These are phyloP conservation scores for Hoplostethus atlanticus DNA, from an alignment of 2,797 vertebrate species.

Conservation along the genomic window DNA sequence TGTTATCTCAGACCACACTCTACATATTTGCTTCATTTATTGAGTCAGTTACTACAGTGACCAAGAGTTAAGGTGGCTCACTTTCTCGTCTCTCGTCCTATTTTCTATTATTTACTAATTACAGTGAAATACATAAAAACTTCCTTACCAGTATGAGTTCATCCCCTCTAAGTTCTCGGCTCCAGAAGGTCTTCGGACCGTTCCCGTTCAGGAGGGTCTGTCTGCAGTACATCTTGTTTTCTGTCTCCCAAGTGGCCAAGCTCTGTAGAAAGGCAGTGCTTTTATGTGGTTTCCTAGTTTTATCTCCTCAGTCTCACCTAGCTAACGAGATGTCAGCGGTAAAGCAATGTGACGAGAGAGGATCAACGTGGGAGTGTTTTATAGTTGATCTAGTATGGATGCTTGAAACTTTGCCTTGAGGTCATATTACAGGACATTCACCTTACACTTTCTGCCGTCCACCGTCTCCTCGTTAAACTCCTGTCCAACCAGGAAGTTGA, in stretches of 20 bases:
- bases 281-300: conserved; percentile 23
- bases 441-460: conserved; percentile 96
- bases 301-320: conserved; percentile 21
- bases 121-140: not conserved
- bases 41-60: no score
- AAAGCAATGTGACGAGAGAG: conserved; percentile 4
- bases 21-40: no score
- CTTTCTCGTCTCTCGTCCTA: not conserved
- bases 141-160: conserved; percentile 93
- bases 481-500: conserved; percentile 93
- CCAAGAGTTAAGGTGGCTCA: not conserved
- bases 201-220: conserved; percentile 92
- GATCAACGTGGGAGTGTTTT: not conserved
- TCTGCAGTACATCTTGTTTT: conserved; percentile 96
- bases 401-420: not conserved
- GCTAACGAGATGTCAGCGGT: no score
- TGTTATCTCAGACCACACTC: no score
- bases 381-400: not conserved
- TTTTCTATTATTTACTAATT: not conserved
- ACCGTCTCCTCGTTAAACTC: conserved; percentile 97
- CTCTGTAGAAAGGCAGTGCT: conserved; percentile 83
- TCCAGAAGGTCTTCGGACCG: conserved; percentile 97
- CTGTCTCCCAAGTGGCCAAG: conserved; percentile 94
- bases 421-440: conserved; percentile 59
- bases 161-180: conserved; percentile 91